Evolutionary conservation across 2,888 invertebrate species (phyloP).

Genomic region (Plemyria rubiginata): DNA sequence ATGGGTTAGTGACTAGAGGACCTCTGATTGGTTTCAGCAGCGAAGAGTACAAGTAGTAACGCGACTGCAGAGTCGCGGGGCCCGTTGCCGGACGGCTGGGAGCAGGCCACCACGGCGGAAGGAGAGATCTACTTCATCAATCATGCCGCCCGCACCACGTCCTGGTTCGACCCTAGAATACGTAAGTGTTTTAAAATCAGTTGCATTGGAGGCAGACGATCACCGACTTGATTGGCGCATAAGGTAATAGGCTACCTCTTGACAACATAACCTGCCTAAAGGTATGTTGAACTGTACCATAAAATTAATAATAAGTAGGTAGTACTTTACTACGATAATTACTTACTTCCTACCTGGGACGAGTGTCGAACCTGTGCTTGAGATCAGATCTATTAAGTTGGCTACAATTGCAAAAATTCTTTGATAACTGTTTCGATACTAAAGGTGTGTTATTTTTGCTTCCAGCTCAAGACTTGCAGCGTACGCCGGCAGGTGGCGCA

Average conservation of each 20-base stretch:
- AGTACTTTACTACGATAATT: too few species aligned
- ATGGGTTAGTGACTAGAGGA: conserved; percentile 46
- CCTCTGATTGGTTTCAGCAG: conserved; percentile 81
- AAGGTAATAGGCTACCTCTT: conserved; percentile 14
- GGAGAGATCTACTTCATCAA: conserved; percentile 96
- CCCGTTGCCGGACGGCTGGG: conserved; percentile 94
- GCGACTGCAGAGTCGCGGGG: conserved; percentile 86
- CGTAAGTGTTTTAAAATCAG: conserved; percentile 87
- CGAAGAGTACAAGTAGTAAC: conserved; percentile 84
- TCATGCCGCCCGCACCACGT: conserved; percentile 96
- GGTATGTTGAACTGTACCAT: not conserved
- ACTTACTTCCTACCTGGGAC: too few species aligned
- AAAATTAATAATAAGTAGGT: too few species aligned
- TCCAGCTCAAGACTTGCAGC: conserved; percentile 85
- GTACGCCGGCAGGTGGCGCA: conserved; percentile 82
- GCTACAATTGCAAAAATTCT: not conserved
- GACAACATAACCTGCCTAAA: not conserved
- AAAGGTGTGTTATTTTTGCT: conserved; percentile 44
- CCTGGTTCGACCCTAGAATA: conserved; percentile 99
- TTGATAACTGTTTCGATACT: not conserved
- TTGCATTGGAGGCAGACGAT: conserved; percentile 11
- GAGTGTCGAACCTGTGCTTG: not conserved
- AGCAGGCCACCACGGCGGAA: conserved; percentile 93
- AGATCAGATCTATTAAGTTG: not conserved
- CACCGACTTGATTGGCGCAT: not conserved